Evolutionary conservation across 2,113 vertebrate species (phyloP), one percentile per base, ranked within the genome.

Genomic region (Strix uralensis): DNA sequence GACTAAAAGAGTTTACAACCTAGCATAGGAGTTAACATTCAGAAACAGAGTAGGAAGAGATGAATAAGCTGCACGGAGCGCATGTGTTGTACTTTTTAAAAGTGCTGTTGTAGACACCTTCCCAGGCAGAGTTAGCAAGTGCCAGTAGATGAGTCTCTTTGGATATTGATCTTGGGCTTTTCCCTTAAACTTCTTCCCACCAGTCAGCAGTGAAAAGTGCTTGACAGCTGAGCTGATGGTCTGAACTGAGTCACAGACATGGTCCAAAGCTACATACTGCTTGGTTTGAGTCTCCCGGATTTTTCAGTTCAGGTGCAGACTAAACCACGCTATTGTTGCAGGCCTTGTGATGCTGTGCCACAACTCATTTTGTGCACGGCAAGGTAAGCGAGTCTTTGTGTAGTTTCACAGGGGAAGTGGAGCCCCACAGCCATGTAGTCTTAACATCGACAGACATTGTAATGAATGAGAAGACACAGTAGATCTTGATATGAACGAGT

Each of bases 361-460:
- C 46, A 25, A 0, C 22, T 55, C 0, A 0, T 67, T 51, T 63
- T 5, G 44, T 63, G 47, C 26, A 11, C 26, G 30, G 22, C 2
- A 3, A 9, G 13, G 12, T 18, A 22, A 58, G 54, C 3, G 6
- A 16, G 46, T 25, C 32, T 25, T 46, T 30, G 36, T 44, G 7
- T 51, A 34, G 29, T 86, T 70, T 51, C 46, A 12, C 4, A 22
- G 19, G 30, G 13, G n/a, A 87, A 57, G 19, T 15, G 52, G 38
- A 61, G 30, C 30, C 23, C 19, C 7, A 5, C 0, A 1, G 13
- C 55, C 21, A 10, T 0, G 3, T 13, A 22, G 49, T 46, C 40
- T 69, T 32, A 15, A 38, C 11, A 7, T 21, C 38, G 19, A 29
- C 55, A 72, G 23, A 11, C 7, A 3, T 36, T 34, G 51, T 70